Base-by-base conservation (phyloP, 2,888 invertebrate species). In the Epirrhoe tristata region DNA sequence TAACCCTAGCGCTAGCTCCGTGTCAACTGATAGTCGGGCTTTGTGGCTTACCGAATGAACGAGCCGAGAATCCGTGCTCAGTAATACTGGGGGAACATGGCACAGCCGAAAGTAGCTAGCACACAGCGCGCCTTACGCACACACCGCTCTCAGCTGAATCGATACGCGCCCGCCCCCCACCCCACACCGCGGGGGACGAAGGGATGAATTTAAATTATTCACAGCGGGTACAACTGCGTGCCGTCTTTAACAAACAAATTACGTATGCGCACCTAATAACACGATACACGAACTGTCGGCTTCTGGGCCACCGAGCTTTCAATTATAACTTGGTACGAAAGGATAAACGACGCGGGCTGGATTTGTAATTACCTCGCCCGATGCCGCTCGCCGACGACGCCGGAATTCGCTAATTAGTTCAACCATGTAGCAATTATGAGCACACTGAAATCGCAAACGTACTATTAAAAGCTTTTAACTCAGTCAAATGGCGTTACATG, bases 171-270 rank as follows among this genome's bases (percentile, higher is more conserved):
- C 78, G 64, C 70, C 77, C 39, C 87, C 86, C 79, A 77, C 79
- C 76, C 82, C 85, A 80, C 82, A 81, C 83, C 68, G 64, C 71
- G 68, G 58, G 69, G 68, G 24, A 55, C 59, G 65, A 85, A 88
- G 92, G 91, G 91, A 91, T 92, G 90, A 90, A 91, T 93, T 93
- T 93, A 92, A 93, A 93, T 93, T 91, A 93, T 93, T 92, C 93
- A 91, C 90, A 91, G 88, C 90, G 88, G 88, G 91, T 88, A 91
- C 88, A 89, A 90, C 90, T 91, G 90, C 87, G 90, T 89, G 87
- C 90, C 91, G 91, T 91, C 93, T 93, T 92, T 90, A 91, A 91
- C 91, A 93, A 93, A 93, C 93, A 93, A 91, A 93, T 93, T 93
- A 93, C 87, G 87, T 92, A 91, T 91, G 92, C 93, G 86, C 87